Base-by-base conservation (phyloP, 2,113 vertebrate species). In the Monopterus albus region DNA sequence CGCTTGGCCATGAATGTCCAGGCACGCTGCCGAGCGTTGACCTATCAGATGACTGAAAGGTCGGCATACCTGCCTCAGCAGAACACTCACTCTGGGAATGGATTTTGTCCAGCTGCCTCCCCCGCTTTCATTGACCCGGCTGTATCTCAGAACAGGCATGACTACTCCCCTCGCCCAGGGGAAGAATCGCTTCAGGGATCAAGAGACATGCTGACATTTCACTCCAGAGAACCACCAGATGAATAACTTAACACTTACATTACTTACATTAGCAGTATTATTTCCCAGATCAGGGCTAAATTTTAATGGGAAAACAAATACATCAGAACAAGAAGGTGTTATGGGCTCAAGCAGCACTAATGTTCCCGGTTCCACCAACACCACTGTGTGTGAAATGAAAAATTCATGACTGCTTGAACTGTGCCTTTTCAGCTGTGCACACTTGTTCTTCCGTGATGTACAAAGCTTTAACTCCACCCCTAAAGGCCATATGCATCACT, bases 41-140 rank as follows among this genome's bases (percentile, higher is more conserved):
- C 91, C 90, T 89, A 92, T 92, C 81, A 87, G 83, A 92, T 82
- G 74, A 82, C 80, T 90, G 85, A 91, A 92, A 92, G 89, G 92
- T 92, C 83, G 72, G 73, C 81, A 58, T 88, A 91, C 88, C 88
- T 92, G 90, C 87, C 85, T 92, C 90, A 90, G 90, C 89, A 89
- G 70, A 91, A 92, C 69, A 39, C 80, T 89, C 84, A 83, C 85
- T 88, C 83, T 78, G 63, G 61, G 71, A 90, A 92, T 94, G 82
- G 89, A 92, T 93, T 94, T 93, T 90, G 80, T 87, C 75, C 86
- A 72, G 78, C 86, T 82, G 82, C 84, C 83, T 83, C 81, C 83
- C 77, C 85, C 75, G 77, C 88, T 84, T 64, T 78, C 79, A 88
- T 80, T 82, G 83, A 90, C 86, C 87, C 18, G 65, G 39, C 83